Conservation (phyloP, 1,140 invertebrate species). For the Gryllus bimaculatus region DNA sequence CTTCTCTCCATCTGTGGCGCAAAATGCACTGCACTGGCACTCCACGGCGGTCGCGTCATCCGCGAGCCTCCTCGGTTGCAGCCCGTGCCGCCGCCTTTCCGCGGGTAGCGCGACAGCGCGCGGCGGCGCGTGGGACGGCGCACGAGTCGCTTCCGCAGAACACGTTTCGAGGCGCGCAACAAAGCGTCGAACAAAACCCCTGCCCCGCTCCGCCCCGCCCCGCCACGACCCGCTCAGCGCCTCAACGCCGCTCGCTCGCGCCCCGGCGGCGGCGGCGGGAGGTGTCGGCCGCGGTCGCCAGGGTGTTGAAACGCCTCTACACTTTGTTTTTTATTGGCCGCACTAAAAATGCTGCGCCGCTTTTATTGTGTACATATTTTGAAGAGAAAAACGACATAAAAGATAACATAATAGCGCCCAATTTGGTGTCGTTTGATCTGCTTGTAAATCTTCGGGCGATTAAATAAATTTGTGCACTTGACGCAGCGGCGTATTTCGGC, state of each 20-base stretch:
- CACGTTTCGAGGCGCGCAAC: not conserved
- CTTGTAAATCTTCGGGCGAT: not conserved
- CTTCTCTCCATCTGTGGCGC: too few relatives aligned
- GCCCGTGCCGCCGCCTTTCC: too few relatives aligned
- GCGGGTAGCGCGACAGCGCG: too few relatives aligned
- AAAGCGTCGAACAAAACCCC: not conserved
- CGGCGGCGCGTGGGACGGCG: too few relatives aligned
- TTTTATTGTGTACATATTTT: conserved; percentile 6
- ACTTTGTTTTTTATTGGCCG: not conserved
- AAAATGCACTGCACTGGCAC: too few relatives aligned
- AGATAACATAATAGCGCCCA: conserved; percentile 1
- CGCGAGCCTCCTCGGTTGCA: too few relatives aligned
- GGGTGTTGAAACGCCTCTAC: conserved; percentile 2
- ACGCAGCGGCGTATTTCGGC: not conserved
- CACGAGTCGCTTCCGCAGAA: not conserved
- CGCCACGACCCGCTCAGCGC: too few relatives aligned
- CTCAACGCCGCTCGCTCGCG: too few relatives aligned
- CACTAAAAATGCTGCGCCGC: not conserved
- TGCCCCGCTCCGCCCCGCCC: too few relatives aligned
- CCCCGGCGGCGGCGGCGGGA: too few relatives aligned
- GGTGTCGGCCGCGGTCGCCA: not conserved
- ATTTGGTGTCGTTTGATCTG: conserved; percentile 4
- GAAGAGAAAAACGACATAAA: not conserved
- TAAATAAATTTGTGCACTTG: not conserved
- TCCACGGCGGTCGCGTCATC: too few relatives aligned